A percentile compares a stretch with the other conserved stretches of the same genome.
Conservation (phyloP, 2,113 vertebrate species). For the Planiliza haematocheilus region DNA sequence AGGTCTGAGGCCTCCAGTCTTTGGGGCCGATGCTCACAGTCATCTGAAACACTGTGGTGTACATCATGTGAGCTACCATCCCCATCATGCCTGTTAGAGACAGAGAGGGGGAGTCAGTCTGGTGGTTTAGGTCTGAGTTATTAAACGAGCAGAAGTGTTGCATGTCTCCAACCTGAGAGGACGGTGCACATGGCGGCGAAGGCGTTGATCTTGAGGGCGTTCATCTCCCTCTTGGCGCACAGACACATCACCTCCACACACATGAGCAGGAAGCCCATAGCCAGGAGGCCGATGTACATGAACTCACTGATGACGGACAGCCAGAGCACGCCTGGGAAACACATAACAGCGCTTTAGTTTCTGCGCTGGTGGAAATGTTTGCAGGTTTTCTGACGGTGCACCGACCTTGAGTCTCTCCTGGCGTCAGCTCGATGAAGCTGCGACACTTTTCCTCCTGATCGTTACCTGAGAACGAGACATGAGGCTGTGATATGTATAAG, state of each 20-base stretch:
- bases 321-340: conserved; percentile 85
- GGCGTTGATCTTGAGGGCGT: conserved; percentile 87
- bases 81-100: conserved; percentile 82
- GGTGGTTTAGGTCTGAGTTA: too few species aligned
- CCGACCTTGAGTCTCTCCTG: conserved; percentile 85
- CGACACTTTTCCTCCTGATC: conserved; percentile 85
- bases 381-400: too few species aligned
- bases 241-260: conserved; percentile 82
- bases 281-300: conserved; percentile 85
- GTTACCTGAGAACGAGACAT: conserved; percentile 38
- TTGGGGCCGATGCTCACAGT: conserved; percentile 89
- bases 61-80: conserved; percentile 91
- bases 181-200: conserved; percentile 88
- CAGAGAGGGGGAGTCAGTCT: not conserved
- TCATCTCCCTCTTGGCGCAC: conserved; percentile 83
- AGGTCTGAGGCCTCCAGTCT: conserved; percentile 88
- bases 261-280: conserved; percentile 87
- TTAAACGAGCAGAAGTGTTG: fast-evolving
- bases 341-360: too few species aligned
- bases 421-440: conserved; percentile 88
- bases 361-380: too few species aligned
- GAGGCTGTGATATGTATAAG: not conserved
- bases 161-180: conserved; percentile 72
- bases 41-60: conserved; percentile 90
- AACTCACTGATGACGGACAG: conserved; percentile 87